A percentile compares a stretch with the other conserved stretches of the same genome.
These are phyloP conservation scores for Diloba caeruleocephala DNA, from an alignment of 2,888 invertebrate genomes.

Conservation along the genomic window DNA sequence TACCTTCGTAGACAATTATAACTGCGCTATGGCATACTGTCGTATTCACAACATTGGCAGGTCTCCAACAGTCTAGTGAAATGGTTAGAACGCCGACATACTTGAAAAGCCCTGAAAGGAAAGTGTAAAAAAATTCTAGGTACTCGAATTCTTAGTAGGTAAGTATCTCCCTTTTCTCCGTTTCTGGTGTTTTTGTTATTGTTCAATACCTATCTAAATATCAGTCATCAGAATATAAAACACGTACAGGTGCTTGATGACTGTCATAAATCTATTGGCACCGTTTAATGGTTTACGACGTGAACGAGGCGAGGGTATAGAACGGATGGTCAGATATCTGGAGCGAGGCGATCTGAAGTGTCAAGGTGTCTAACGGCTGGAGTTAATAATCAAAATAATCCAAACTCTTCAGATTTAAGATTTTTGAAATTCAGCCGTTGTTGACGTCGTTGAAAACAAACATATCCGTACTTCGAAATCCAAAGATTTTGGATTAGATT, in stretches of 20 bases:
- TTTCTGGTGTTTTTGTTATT: too few relatives aligned
- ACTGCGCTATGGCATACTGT: background rate
- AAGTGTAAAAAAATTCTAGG: too few relatives aligned
- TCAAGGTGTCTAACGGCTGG: background rate
- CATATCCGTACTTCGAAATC: too few relatives aligned
- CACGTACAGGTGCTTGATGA: conserved; percentile 38
- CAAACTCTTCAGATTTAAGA: too few relatives aligned
- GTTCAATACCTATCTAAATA: background rate
- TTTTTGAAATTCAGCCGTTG: too few relatives aligned
- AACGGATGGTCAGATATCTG: conserved; percentile 22
- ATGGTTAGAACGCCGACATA: too few relatives aligned
- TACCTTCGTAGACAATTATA: too few relatives aligned
- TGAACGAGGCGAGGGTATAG: conserved; percentile 1
- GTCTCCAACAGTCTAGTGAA: background rate
- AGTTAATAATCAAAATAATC: conserved; percentile 1
- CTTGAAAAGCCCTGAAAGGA: too few relatives aligned
- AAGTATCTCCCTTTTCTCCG: too few relatives aligned
- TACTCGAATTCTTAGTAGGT: too few relatives aligned
- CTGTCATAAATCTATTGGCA: conserved; percentile 31
- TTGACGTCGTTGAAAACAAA: too few relatives aligned
- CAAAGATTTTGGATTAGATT: too few relatives aligned
- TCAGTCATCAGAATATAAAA: conserved; percentile 15
- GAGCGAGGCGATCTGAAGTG: background rate
- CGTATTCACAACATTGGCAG: conserved; percentile 1
- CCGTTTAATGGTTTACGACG: conserved; percentile 37